A percentile compares a stretch with the other conserved stretches of the same genome.
phyloP scores from a whole-genome alignment of 2,888 invertebrate species.

The Cremastinae sp. region DNA sequence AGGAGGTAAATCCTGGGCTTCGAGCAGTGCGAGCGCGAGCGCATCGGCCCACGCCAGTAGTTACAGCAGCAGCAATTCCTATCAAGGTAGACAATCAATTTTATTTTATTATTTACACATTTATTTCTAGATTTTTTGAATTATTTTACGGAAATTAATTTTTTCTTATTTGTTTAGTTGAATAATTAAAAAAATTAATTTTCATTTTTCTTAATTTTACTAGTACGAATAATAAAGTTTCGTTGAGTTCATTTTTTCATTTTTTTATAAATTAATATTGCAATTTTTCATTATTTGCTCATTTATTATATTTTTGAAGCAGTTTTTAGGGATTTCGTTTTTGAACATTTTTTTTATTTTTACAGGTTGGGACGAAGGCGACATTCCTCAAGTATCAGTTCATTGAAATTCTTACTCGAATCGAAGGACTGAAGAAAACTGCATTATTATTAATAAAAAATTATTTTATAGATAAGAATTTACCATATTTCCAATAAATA shows the following conservation, averaged over 20 bases:
- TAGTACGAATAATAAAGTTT: too few species aligned
- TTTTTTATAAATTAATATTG: too few species aligned
- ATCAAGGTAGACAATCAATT: constrained; percentile 17
- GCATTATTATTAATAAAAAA: background rate
- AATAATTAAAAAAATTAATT: too few species aligned
- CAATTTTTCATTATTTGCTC: background rate
- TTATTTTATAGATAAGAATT: too few species aligned
- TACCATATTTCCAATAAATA: too few species aligned
- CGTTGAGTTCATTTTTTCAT: too few species aligned
- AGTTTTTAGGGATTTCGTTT: too few species aligned
- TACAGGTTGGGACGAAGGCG: constrained; percentile 15
- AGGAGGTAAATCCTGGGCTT: constrained; percentile 41
- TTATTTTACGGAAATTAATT: too few species aligned
- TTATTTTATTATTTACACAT: background rate
- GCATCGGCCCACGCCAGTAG: constrained; percentile 53
- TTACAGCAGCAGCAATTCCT: constrained; percentile 31
- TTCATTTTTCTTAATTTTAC: too few species aligned
- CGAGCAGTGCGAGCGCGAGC: constrained; percentile 46
- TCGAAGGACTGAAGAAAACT: background rate
- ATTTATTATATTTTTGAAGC: background rate
- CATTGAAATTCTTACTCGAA: background rate
- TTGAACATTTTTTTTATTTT: background rate
- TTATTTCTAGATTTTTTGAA: background rate
- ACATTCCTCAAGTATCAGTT: constrained; percentile 21
- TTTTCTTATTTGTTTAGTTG: too few species aligned